Percentiles rank a stretch among this genome's conserved stretches.
These are phyloP conservation scores for Cyrtodaria siliqua DNA, from an alignment of 2,888 invertebrate species.

Conservation along the genomic window DNA sequence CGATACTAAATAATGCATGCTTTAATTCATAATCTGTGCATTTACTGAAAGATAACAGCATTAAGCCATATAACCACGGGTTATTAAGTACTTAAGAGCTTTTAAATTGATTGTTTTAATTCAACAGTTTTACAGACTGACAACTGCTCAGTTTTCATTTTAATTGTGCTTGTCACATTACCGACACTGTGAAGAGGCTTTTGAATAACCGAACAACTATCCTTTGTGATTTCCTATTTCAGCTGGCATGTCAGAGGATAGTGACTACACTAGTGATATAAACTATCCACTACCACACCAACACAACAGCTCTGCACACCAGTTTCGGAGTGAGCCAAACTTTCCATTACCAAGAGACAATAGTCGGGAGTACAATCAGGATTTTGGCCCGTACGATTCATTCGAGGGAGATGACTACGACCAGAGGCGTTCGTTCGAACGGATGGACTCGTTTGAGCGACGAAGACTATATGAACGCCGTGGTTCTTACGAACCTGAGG, in stretches of 20 bases:
- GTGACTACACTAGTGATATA: conserved; percentile 98
- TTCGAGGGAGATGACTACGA: conserved; percentile 64
- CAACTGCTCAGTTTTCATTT: no score
- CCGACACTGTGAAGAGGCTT: no score
- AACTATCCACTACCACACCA: conserved; percentile 93
- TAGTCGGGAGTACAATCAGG: conserved; percentile 81
- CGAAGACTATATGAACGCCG: conserved; percentile 52
- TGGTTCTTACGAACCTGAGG: conserved; percentile 61
- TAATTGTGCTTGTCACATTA: no score
- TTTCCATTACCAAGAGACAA: conserved; percentile 87
- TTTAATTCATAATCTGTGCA: no score
- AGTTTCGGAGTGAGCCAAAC: conserved; percentile 87
- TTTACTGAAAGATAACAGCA: no score
- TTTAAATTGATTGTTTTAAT: no score
- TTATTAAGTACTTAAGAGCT: no score
- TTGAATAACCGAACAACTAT: no score
- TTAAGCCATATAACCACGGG: no score
- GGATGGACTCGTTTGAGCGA: conserved; percentile 54
- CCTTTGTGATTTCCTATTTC: conserved; percentile 38
- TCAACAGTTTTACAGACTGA: no score
- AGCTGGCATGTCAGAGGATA: conserved; percentile 95
- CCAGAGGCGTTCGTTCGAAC: conserved; percentile 45
- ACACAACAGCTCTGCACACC: conserved; percentile 96
- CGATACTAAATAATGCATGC: no score
- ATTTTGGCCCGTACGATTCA: conserved; percentile 68